Percentiles rank a stretch among this genome's conserved stretches.
phyloP scores from a whole-genome alignment of 2,113 vertebrate genomes.

The Corythoichthys haematopterus region DNA sequence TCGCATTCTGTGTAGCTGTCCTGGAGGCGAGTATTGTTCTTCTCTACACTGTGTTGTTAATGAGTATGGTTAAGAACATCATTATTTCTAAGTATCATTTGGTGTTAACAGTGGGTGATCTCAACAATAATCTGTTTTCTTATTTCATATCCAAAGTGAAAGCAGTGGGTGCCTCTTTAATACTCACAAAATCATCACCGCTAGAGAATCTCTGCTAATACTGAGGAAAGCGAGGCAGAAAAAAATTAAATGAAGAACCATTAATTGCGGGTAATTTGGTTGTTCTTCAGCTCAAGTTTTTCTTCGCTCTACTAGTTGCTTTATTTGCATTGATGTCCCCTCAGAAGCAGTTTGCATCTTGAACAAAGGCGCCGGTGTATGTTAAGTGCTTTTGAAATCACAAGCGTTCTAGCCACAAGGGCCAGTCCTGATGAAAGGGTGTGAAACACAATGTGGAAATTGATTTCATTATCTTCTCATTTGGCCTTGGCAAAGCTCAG shows the following conservation, averaged over 20 bases:
- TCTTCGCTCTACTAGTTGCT: constrained; percentile 71
- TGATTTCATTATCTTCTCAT: constrained; percentile 73
- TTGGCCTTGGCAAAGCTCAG: constrained; percentile 57
- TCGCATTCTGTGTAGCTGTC: constrained; percentile 74
- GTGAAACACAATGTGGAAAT: constrained; percentile 79
- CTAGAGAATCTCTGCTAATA: constrained; percentile 57
- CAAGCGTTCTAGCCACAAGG: constrained; percentile 69
- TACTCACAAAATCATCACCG: constrained; percentile 73
- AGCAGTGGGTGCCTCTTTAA: constrained; percentile 74
- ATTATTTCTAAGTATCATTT: constrained; percentile 82
- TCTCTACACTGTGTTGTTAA: constrained; percentile 70
- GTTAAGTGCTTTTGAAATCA: constrained; percentile 81
- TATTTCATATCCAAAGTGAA: constrained; percentile 76
- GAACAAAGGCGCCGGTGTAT: constrained; percentile 76
- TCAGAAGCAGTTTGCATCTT: constrained; percentile 76
- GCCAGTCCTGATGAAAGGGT: constrained; percentile 73
- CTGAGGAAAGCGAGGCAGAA: constrained; percentile 1
- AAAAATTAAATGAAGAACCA: constrained; percentile 69
- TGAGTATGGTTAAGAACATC: constrained; percentile 78
- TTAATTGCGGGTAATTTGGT: constrained; percentile 78
- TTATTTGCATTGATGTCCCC: constrained; percentile 77
- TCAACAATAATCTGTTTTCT: constrained; percentile 78
- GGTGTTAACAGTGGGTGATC: constrained; percentile 77
- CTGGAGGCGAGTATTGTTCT: constrained; percentile 72
- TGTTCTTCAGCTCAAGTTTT: constrained; percentile 77